Evolutionary conservation across 2,113 vertebrate species (phyloP).

Genomic region (Neolamprologus sp.): DNA sequence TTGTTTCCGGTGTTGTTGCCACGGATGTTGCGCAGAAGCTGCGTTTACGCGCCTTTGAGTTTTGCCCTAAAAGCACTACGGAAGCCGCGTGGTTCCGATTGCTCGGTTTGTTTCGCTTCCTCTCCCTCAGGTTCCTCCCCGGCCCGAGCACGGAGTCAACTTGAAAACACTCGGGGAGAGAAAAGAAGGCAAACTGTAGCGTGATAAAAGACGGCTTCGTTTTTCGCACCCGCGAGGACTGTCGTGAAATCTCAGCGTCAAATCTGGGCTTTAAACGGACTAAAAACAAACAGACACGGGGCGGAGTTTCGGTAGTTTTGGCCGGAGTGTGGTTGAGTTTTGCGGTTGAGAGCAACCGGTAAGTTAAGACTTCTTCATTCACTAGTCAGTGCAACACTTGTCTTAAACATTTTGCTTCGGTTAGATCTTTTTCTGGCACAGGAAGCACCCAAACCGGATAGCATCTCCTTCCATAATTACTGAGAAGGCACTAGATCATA

Average conservation of each 20-base stretch:
- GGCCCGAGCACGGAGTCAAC: not conserved
- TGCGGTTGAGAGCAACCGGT: conserved; percentile 39
- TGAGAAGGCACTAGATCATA: not conserved
- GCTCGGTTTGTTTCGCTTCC: conserved; percentile 28
- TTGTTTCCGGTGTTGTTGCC: not conserved
- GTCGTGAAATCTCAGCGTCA: not conserved
- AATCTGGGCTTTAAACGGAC: not conserved
- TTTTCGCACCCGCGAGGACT: not conserved
- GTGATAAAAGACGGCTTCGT: not conserved
- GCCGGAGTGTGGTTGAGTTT: not conserved
- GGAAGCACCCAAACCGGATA: not conserved
- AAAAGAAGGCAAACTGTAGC: not conserved
- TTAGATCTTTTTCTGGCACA: not conserved
- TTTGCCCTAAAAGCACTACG: not conserved
- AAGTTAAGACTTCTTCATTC: conserved; percentile 17
- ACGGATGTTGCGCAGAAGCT: not conserved
- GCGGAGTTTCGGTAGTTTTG: conserved; percentile 4
- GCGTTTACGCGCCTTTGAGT: not conserved
- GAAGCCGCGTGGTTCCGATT: not conserved
- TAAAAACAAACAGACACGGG: not conserved
- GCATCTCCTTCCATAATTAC: not conserved
- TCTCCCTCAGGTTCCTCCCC: conserved; percentile 19
- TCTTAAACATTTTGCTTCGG: not conserved
- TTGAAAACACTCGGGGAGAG: not conserved
- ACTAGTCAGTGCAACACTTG: not conserved